Base-by-base conservation (phyloP, 2,888 invertebrate species). In the Rapana venosa region DNA sequence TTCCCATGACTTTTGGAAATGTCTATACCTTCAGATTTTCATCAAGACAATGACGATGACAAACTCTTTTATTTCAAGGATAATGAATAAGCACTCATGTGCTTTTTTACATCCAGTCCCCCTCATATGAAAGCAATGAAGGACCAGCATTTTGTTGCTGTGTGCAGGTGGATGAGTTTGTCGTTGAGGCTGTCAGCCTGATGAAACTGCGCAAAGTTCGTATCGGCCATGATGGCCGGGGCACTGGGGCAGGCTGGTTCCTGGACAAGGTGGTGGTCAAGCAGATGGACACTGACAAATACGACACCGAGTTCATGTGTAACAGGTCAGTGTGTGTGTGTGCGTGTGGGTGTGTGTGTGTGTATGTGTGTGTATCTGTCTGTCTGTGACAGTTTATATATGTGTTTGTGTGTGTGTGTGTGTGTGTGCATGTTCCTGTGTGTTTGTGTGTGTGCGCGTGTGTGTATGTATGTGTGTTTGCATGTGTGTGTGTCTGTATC, bases 161-260 rank as follows among this genome's bases (percentile, higher is more conserved):
- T 84, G 90, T 92, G 32, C 92, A 96, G 96, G 93, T 95, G 92
- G 96, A 96, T 93, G 94, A 95, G 87, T 96, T 96, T 93, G 92
- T 92, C 36, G 90, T 96, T n/a, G 96, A 96, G 92, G 96, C 96
- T 26, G 96, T 96, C 30, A 94, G 94, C 47, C 92, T 96, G 91
- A 94, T 94, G 91, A 95, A 95, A 90, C 89, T 96, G 90, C 93
- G 93, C 58, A 96, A 96, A 92, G 95, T 96, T 84, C 92, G 96
- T 20, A 94, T 96, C 32, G 96, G 96, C 15, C 96, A 96, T 93
- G 95, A 96, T 93, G 96, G 96, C 20, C 94, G 93, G 84, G 93
- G 94, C 32, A 90, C 94, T 11, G 96, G 96, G 2, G 93, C 94
- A 85, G 96, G 96, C 47, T 96, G 96, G 96, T 96, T 94, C 91